Base-by-base conservation (phyloP, 2,888 invertebrate species). In the Lasioglossum pauxillum region DNA sequence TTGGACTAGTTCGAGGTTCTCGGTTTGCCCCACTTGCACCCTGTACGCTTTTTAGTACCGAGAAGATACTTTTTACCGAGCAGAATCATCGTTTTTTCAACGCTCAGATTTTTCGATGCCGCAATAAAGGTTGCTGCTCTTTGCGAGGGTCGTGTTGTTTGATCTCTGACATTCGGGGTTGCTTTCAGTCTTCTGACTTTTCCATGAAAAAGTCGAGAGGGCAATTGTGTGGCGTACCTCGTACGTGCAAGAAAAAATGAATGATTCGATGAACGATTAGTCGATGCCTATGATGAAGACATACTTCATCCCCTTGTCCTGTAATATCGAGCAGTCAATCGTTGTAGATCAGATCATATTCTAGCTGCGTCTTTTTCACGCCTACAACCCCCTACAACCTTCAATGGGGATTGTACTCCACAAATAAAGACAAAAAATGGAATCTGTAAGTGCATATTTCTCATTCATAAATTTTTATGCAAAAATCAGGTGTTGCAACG, bases 1-100 rank as follows among this genome's bases (percentile, higher is more conserved):
- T 84, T 84, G 84, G 38, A 71, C 84, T 74, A 84, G n/a, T 78
- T 78, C 23, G 44, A 5, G 31, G 44, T 23, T 12, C 31, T 41
- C 27, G 41, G 27, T 12, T 27, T 46, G 46, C 3, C 46, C 46
- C 31, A 73, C 73, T 49, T 73, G 46, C 16, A 31, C 46, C 31
- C 41, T 46, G 10, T 10, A 44, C 23, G 2, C 14, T 41, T 72
- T 67, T 67, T 53, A 23, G 10, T 8, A 67, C 19, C 5, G 2
- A 1, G 67, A 31, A 67, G 19, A 69, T 1, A 38, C n/a, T 38
- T 38, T 69, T 69, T 38, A 23, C 35, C 23, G 23, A 23, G 10
- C 10, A 23, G n/a, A 35, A 41, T 38, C 38, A 41, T 35, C 31
- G 35, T 67, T 60, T 44, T 60, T 60, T 5, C 60, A 23, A 53